These are phyloP conservation scores for Lasioglossum morio DNA, from an alignment of 2,888 invertebrate genomes.

Conservation along the genomic window DNA sequence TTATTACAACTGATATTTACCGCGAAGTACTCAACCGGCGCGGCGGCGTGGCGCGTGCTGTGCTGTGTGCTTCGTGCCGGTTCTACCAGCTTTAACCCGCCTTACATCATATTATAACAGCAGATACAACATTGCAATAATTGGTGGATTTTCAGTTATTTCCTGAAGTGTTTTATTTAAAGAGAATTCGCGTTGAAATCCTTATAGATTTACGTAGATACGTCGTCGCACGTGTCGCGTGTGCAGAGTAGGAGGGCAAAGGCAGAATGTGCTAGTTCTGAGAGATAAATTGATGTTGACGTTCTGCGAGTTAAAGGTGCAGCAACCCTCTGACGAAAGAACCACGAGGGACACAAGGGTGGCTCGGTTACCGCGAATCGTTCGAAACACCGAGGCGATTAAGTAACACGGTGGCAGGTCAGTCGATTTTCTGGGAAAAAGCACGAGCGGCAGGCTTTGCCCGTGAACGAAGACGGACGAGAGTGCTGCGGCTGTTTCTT, in stretches of 20 bases:
- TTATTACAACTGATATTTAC: constrained; percentile 32
- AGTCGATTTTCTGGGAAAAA: constrained; percentile 1
- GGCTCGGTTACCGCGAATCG: constrained; percentile 44
- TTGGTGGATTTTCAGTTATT: no score
- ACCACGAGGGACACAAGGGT: background rate
- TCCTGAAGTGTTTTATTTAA: no score
- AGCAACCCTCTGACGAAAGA: background rate
- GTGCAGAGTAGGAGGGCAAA: background rate
- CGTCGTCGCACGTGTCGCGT: background rate
- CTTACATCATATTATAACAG: no score
- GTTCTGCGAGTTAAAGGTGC: constrained; percentile 2
- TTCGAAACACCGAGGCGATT: constrained; percentile 51
- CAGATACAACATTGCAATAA: no score
- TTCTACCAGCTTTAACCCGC: background rate
- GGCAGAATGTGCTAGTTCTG: constrained; percentile 23
- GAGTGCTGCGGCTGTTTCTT: background rate
- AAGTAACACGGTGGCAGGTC: constrained; percentile 45
- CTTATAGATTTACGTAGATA: constrained; percentile 24
- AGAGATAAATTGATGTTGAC: constrained; percentile 46
- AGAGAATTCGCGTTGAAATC: constrained; percentile 3
- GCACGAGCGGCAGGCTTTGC: constrained; percentile 19
- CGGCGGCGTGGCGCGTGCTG: no score
- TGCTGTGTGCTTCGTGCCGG: background rate
- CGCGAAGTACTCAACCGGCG: background rate
- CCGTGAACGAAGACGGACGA: constrained; percentile 45